These are phyloP conservation scores for Erethizon dorsatum DNA, from an alignment of 2,797 vertebrate species.

Conservation along the genomic window DNA sequence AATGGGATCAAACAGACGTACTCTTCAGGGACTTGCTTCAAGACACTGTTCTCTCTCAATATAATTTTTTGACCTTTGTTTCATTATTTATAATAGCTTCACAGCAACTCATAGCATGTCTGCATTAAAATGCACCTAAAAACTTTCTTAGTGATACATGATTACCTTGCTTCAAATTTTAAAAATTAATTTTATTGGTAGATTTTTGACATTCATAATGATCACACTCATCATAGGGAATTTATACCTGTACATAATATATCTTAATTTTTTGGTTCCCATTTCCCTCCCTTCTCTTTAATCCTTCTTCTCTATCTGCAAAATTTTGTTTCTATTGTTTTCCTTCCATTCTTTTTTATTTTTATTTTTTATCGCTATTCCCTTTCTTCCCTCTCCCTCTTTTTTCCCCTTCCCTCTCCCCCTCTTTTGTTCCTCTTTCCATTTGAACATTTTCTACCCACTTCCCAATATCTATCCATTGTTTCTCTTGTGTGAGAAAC, in stretches of 20 bases:
- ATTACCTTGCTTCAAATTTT: background rate
- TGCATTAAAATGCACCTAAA: background rate
- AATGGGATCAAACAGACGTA: background rate
- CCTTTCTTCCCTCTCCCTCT: too few species aligned
- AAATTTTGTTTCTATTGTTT: background rate
- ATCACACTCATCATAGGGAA: background rate
- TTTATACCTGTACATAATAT: background rate
- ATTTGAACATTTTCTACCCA: background rate
- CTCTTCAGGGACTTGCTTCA: background rate
- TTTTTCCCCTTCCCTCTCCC: too few species aligned
- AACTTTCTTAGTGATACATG: background rate
- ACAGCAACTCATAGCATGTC: background rate
- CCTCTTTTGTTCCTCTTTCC: background rate
- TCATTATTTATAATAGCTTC: conserved; percentile 12
- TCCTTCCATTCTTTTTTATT: too few species aligned
- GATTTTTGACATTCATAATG: background rate
- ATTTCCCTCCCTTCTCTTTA: background rate
- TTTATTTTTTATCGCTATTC: too few species aligned
- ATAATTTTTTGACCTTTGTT: conserved; percentile 2
- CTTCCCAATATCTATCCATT: background rate
- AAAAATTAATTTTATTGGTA: background rate
- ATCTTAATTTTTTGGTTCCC: background rate
- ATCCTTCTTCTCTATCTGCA: background rate
- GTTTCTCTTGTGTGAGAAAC: background rate
- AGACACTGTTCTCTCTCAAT: background rate